These are phyloP conservation scores for Pseudorhombus dupliciocellatus DNA, from an alignment of 2,113 vertebrate species.

Conservation along the genomic window DNA sequence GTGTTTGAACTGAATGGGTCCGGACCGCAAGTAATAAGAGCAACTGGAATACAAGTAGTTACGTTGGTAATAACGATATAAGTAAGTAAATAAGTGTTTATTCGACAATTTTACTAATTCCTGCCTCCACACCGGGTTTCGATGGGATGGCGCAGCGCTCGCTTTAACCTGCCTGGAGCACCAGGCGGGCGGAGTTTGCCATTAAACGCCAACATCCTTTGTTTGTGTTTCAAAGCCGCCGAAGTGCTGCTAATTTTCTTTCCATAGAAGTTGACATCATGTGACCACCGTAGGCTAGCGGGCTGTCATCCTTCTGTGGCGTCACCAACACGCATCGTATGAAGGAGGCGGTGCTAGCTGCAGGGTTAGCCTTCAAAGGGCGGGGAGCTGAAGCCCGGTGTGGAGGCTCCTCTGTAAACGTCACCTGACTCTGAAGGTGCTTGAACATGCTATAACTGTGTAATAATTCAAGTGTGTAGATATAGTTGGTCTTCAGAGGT, in stretches of 20 bases:
- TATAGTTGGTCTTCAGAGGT: constrained; percentile 34
- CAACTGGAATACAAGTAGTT: constrained; percentile 36
- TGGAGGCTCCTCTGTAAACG: constrained; percentile 8
- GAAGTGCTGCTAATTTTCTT: too few species aligned
- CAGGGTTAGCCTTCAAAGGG: too few species aligned
- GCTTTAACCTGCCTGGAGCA: background rate
- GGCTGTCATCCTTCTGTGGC: too few species aligned
- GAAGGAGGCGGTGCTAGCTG: too few species aligned
- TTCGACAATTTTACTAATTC: background rate
- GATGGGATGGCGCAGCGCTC: background rate
- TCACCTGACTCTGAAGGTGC: constrained; percentile 14
- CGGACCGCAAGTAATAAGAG: constrained; percentile 7
- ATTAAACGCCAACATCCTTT: too few species aligned
- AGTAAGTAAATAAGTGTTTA: constrained; percentile 39
- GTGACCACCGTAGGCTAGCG: too few species aligned
- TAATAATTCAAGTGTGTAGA: constrained; percentile 37
- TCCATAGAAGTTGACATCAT: too few species aligned
- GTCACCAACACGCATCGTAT: too few species aligned
- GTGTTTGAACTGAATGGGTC: constrained; percentile 15
- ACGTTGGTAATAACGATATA: constrained; percentile 28
- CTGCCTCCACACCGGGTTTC: constrained; percentile 32
- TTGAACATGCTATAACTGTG: constrained; percentile 50
- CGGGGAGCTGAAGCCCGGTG: constrained; percentile 6
- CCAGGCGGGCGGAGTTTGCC: constrained; percentile 3
- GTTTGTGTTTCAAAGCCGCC: too few species aligned